Evolutionary conservation across 1,140 invertebrate genomes (phyloP).

Genomic region (Drosophila sechellia): DNA sequence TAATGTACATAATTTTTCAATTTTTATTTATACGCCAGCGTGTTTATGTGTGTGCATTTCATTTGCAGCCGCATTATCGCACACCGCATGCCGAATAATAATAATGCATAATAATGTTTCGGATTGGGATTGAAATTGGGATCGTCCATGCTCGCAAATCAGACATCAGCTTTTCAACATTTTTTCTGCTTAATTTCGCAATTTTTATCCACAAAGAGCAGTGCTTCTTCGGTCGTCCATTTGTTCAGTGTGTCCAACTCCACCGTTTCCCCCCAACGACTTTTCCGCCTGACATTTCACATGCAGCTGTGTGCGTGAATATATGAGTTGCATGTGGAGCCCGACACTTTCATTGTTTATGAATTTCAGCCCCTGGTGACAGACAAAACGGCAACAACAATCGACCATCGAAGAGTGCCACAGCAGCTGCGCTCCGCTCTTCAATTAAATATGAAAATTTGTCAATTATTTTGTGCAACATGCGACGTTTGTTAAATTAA

Average conservation of each 20-base stretch:
- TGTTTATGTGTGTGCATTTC: conserved; percentile 71
- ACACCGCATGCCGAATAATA: conserved; percentile 46
- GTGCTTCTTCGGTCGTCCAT: conserved; percentile 3
- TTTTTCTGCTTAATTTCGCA: conserved; percentile 81
- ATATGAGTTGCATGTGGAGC: conserved; percentile 36
- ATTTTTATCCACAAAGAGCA: conserved; percentile 59
- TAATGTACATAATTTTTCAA: conserved; percentile 83
- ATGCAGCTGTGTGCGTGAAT: conserved; percentile 65
- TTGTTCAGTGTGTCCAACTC: not conserved
- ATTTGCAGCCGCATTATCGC: conserved; percentile 70
- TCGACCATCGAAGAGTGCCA: conserved; percentile 22
- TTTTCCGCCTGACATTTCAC: conserved; percentile 62
- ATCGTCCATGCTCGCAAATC: conserved; percentile 55
- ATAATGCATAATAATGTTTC: conserved; percentile 71
- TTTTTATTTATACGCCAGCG: conserved; percentile 72
- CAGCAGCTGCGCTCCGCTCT: conserved; percentile 68
- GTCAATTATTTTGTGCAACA: conserved; percentile 83
- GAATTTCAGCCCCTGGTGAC: conserved; percentile 74
- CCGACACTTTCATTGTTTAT: conserved; percentile 67
- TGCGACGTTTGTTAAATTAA: conserved; percentile 82
- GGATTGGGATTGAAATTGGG: conserved; percentile 1
- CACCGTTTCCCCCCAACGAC: not conserved
- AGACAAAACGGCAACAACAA: conserved; percentile 49
- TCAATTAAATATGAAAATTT: conserved; percentile 84
- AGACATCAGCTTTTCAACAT: conserved; percentile 72